A percentile compares a stretch with the other conserved stretches of the same genome.
These are phyloP conservation scores for Platichthys stellatus DNA, from an alignment of 2,113 vertebrate species.

Conservation along the genomic window DNA sequence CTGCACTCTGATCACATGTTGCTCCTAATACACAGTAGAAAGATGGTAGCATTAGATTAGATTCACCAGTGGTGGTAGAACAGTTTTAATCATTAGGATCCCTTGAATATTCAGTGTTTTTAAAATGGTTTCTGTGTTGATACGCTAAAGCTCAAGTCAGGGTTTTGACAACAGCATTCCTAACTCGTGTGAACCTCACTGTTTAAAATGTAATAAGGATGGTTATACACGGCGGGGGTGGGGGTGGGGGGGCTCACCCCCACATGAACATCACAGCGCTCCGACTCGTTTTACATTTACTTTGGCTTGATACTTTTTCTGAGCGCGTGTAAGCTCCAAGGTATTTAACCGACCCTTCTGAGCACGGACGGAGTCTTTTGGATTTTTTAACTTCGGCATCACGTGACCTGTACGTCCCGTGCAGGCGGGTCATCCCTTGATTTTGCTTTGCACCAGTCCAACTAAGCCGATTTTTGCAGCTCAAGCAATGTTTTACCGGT, in stretches of 20 bases:
- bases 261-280: slow-evolving; percentile 27
- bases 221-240: slow-evolving; percentile 22
- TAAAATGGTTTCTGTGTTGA: background rate
- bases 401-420: slow-evolving; percentile 7
- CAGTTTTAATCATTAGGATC: background rate
- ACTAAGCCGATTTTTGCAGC: background rate
- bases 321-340: slow-evolving; percentile 19
- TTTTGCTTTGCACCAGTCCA: slow-evolving; percentile 9
- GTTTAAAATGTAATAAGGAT: slow-evolving; percentile 30
- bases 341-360: slow-evolving; percentile 29
- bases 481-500: background rate
- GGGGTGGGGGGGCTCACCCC: background rate
- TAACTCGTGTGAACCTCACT: slow-evolving; percentile 6
- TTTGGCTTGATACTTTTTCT: slow-evolving; percentile 45
- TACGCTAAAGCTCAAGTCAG: background rate
- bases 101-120: background rate
- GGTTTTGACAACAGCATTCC: slow-evolving; percentile 30
- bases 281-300: slow-evolving; percentile 47
- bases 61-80: background rate
- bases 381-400: slow-evolving; percentile 18
- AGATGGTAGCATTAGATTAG: background rate
- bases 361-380: slow-evolving; percentile 12
- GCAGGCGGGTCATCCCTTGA: slow-evolving; percentile 4
- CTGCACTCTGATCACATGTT: slow-evolving; percentile 2
- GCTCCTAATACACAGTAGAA: background rate